Conservation (phyloP, 2,113 vertebrate species). For the Seriola dumerili region DNA sequence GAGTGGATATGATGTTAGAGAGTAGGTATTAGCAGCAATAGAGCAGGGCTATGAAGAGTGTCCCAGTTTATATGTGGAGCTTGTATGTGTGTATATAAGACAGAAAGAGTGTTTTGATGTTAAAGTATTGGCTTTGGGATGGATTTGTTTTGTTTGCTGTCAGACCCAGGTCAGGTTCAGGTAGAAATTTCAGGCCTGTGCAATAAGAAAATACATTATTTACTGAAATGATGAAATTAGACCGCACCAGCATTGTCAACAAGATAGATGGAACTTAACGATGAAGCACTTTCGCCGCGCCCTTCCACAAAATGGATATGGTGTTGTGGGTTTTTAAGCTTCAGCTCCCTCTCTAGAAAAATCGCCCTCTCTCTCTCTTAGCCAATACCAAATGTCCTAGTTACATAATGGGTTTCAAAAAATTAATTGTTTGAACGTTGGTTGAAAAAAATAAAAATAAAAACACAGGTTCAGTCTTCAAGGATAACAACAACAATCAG, state of each 20-base stretch:
- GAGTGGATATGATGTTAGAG: neutral
- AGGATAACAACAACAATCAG: slow-evolving; percentile 13
- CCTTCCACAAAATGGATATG: neutral
- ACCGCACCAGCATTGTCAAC: neutral
- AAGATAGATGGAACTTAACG: neutral
- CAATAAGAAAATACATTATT: slow-evolving; percentile 42
- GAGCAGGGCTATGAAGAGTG: neutral
- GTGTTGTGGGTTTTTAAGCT: neutral
- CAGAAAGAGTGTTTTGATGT: slow-evolving; percentile 17
- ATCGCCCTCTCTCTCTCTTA: neutral
- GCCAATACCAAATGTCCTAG: neutral
- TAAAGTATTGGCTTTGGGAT: slow-evolving; percentile 2
- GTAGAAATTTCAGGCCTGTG: neutral
- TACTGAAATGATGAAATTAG: slow-evolving; percentile 45
- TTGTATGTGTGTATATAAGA: neutral
- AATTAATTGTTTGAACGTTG: neutral
- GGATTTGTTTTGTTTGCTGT: neutral
- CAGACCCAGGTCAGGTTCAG: slow-evolving; percentile 1
- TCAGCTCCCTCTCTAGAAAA: neutral
- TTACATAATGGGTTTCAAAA: neutral
- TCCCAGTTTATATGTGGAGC: neutral
- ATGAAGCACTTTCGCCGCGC: neutral
- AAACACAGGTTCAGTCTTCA: neutral
- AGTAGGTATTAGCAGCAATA: neutral
- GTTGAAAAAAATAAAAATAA: neutral